Conservation (phyloP, 2,113 vertebrate species). For the Lathamus discolor region DNA sequence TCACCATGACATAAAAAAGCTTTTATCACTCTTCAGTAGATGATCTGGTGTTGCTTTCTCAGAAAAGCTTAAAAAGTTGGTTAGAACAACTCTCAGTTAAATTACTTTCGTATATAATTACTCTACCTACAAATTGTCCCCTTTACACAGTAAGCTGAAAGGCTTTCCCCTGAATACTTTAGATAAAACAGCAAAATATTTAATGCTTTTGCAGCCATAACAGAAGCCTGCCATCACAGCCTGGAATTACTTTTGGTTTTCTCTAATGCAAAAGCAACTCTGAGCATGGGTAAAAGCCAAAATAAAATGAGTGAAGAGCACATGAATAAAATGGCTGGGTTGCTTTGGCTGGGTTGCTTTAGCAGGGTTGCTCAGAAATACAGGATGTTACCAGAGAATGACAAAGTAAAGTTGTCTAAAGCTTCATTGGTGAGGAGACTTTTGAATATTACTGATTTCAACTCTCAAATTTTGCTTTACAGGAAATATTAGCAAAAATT, state of each 20-base stretch:
- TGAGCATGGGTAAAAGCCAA: not conserved
- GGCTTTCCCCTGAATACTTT: not conserved
- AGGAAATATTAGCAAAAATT: slow-evolving; percentile 93
- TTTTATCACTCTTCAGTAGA: not conserved
- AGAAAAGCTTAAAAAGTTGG: not conserved
- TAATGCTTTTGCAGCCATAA: not conserved
- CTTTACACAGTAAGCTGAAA: not conserved
- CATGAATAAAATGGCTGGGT: not conserved
- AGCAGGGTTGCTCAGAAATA: not conserved
- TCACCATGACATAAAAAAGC: not conserved
- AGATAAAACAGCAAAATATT: not conserved
- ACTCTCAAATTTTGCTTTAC: slow-evolving; percentile 24
- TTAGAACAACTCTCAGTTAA: not conserved
- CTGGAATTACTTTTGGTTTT: not conserved
- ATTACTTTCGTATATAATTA: not conserved
- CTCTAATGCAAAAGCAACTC: not conserved
- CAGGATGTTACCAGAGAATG: not conserved
- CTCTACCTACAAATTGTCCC: not conserved
- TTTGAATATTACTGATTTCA: not conserved
- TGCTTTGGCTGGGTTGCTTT: not conserved
- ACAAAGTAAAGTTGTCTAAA: not conserved
- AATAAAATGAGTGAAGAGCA: not conserved
- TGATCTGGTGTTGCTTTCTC: not conserved
- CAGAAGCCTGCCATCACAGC: not conserved
- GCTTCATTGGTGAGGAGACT: not conserved